phyloP scores from a whole-genome alignment of 2,113 vertebrate species.

The Glareola pratincola region DNA sequence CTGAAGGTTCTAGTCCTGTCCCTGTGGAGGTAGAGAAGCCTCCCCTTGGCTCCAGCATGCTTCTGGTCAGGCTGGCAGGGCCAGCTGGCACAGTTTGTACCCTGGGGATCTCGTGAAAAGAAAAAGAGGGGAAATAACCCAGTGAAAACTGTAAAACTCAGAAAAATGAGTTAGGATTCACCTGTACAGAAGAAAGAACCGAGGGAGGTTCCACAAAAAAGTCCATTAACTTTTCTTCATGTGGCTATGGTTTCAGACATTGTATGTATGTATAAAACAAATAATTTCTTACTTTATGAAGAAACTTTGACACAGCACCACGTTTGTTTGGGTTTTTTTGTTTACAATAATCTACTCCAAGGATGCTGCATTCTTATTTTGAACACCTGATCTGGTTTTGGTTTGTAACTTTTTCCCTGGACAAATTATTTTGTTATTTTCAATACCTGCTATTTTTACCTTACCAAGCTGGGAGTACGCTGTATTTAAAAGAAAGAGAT shows the following conservation, averaged over 20 bases:
- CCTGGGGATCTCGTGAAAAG: too few relatives aligned
- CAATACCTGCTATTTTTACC: not conserved
- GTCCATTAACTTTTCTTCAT: not conserved
- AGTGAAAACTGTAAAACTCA: not conserved
- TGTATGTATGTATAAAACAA: not conserved
- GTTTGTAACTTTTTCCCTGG: not conserved
- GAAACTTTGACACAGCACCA: not conserved
- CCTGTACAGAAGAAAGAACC: rapidly evolving
- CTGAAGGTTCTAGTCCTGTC: not conserved
- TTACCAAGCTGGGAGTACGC: not conserved
- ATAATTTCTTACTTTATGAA: not conserved
- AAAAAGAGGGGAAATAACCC: not conserved
- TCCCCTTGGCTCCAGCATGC: rapidly evolving
- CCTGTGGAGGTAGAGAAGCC: rapidly evolving
- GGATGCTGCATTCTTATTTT: not conserved
- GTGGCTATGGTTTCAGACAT: not conserved
- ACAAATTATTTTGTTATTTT: not conserved
- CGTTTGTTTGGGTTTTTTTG: not conserved
- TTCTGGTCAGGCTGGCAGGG: not conserved
- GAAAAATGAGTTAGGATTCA: not conserved
- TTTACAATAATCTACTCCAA: not conserved
- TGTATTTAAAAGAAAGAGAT: not conserved
- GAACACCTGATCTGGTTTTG: not conserved
- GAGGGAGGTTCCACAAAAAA: not conserved
- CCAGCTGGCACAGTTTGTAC: not conserved